A percentile compares a stretch with the other conserved stretches of the same genome.
Conservation (phyloP, 2,888 invertebrate species). For the Drosophila setosimentum region DNA sequence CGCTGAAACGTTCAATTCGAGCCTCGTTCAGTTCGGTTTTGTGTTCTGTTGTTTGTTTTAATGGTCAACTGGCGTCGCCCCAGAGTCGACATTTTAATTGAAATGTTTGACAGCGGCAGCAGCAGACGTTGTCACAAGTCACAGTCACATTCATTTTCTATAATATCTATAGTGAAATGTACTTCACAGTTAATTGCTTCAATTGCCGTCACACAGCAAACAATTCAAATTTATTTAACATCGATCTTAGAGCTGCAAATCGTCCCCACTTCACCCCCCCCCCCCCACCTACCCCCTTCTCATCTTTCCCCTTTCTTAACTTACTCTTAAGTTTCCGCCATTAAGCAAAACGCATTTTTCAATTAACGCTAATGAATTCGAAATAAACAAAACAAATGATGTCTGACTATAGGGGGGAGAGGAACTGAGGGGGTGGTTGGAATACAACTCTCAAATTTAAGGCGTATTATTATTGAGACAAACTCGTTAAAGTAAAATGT, state of each 20-base stretch:
- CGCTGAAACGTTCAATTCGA: conserved; percentile 58
- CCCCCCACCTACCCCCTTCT: neutral
- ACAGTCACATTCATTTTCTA: conserved; percentile 19
- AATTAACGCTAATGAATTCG: conserved; percentile 51
- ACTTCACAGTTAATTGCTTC: conserved; percentile 76
- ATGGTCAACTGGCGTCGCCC: conserved; percentile 28
- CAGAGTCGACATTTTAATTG: conserved; percentile 63
- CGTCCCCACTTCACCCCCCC: neutral
- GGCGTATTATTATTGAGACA: conserved; percentile 25
- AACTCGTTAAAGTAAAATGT: conserved; percentile 45
- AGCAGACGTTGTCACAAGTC: conserved; percentile 26
- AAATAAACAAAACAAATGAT: conserved; percentile 1
- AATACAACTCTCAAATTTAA: conserved; percentile 16
- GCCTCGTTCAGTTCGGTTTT: conserved; percentile 55
- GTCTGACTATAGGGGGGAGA: neutral
- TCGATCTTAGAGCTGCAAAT: conserved; percentile 40
- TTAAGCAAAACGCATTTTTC: conserved; percentile 57
- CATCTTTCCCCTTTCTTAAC: neutral
- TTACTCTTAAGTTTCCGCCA: conserved; percentile 3
- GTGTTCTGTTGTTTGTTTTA: conserved; percentile 22
- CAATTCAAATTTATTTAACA: conserved; percentile 59
- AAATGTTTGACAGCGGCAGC: conserved; percentile 70
- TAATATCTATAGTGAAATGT: conserved; percentile 56
- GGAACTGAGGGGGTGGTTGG: neutral
- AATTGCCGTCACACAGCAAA: conserved; percentile 58